Percentiles rank a stretch among this genome's conserved stretches.
phyloP scores from a whole-genome alignment of 2,113 vertebrate species.

The Procapra przewalskii region DNA sequence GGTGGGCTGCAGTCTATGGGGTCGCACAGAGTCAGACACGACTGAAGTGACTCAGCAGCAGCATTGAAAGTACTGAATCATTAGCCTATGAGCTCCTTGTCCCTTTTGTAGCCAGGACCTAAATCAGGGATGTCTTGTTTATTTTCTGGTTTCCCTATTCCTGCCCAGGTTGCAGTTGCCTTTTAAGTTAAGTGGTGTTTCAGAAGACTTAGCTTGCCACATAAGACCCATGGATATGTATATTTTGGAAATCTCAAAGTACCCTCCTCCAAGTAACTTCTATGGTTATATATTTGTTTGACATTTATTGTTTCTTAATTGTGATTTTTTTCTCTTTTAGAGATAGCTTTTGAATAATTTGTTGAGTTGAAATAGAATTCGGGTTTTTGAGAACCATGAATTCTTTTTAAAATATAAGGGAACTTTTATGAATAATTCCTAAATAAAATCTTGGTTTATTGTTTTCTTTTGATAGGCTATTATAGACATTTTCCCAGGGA shows the following conservation, averaged over 20 bases:
- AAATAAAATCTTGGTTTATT: not conserved
- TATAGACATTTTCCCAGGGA: not conserved
- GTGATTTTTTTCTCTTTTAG: not conserved
- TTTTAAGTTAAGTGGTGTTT: slow-evolving; percentile 18
- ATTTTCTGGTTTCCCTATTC: not conserved
- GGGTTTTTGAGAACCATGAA: not conserved
- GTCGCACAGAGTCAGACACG: no score
- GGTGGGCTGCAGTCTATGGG: no score
- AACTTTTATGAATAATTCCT: not conserved
- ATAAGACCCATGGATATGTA: not conserved
- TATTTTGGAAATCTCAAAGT: not conserved
- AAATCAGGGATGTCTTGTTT: not conserved
- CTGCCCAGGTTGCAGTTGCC: not conserved
- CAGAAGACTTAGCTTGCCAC: not conserved
- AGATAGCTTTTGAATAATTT: not conserved
- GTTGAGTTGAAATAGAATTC: not conserved
- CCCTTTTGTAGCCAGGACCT: not conserved
- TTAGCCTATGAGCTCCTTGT: not conserved
- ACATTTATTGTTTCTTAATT: not conserved
- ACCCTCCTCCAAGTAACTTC: not conserved
- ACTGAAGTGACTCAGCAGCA: no score
- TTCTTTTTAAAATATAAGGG: not conserved
- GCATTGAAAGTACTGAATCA: not conserved
- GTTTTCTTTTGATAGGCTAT: not conserved
- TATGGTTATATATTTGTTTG: not conserved